These are phyloP conservation scores for Leucopternis melanops DNA, from an alignment of 2,113 vertebrate species.

Conservation along the genomic window DNA sequence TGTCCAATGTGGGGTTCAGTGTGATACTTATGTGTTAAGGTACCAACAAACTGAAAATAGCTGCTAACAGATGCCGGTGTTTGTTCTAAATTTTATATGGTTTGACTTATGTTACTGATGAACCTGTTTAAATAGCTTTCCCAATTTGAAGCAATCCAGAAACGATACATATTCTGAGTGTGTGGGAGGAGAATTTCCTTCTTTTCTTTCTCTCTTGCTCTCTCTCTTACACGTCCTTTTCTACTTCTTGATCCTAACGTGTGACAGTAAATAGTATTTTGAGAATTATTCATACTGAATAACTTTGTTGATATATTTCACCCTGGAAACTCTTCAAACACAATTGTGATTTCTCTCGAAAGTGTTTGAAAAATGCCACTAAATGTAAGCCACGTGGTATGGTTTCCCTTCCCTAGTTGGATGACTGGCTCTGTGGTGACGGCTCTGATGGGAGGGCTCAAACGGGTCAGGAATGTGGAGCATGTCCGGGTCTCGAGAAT, in stretches of 20 bases:
- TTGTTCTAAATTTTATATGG: background rate
- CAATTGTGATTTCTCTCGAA: background rate
- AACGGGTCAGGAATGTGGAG: background rate
- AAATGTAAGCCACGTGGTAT: background rate
- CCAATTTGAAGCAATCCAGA: constrained; percentile 5
- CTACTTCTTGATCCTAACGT: background rate
- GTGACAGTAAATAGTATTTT: background rate
- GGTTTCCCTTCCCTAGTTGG: background rate
- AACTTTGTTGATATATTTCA: constrained; percentile 9
- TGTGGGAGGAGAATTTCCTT: constrained; percentile 3
- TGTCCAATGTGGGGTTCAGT: background rate
- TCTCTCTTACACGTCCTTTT: background rate
- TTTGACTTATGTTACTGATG: background rate
- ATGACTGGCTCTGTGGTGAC: background rate
- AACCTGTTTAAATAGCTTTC: no score
- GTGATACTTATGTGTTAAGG: background rate
- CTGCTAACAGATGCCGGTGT: background rate
- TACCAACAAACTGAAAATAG: background rate
- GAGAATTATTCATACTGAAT: background rate
- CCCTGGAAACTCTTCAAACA: background rate
- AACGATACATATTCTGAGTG: background rate
- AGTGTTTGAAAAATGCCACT: background rate
- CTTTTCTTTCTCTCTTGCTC: background rate
- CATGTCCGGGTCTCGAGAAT: background rate
- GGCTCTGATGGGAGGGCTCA: background rate